phyloP scores from a whole-genome alignment of 2,888 invertebrate genomes.

The Fragum fragum region DNA sequence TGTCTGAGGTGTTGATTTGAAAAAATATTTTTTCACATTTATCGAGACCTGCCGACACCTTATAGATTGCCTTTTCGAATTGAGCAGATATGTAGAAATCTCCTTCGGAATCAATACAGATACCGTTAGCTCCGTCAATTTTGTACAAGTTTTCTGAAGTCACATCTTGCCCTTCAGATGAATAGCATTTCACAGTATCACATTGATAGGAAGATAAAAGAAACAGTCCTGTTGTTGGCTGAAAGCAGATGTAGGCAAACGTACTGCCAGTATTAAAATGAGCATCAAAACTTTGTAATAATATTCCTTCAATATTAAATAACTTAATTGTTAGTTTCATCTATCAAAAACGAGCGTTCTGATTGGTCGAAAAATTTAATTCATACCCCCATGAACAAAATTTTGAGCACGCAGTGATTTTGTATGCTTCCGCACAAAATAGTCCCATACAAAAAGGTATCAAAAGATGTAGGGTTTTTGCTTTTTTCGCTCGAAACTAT shows the following conservation, averaged over 20 bases:
- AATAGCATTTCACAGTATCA: not conserved
- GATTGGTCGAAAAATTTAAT: too few species aligned
- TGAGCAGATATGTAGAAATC: not conserved
- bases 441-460: too few species aligned
- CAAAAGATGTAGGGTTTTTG: too few species aligned
- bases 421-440: too few species aligned
- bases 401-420: too few species aligned
- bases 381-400: too few species aligned
- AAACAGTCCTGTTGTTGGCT: not conserved
- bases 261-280: not conserved
- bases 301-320: not conserved
- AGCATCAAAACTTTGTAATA: not conserved
- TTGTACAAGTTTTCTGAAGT: not conserved
- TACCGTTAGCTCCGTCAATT: not conserved
- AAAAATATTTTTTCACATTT: not conserved
- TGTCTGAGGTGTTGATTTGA: not conserved
- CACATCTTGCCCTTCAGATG: not conserved
- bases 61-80: not conserved
- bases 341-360: too few species aligned
- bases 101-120: not conserved
- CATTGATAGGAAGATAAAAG: not conserved
- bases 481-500: too few species aligned
- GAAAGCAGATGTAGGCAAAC: not conserved
- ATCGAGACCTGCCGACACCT: not conserved
- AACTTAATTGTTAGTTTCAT: too few species aligned